Conservation (phyloP, 1,140 invertebrate species). For the Ostrea denselamellosa region DNA sequence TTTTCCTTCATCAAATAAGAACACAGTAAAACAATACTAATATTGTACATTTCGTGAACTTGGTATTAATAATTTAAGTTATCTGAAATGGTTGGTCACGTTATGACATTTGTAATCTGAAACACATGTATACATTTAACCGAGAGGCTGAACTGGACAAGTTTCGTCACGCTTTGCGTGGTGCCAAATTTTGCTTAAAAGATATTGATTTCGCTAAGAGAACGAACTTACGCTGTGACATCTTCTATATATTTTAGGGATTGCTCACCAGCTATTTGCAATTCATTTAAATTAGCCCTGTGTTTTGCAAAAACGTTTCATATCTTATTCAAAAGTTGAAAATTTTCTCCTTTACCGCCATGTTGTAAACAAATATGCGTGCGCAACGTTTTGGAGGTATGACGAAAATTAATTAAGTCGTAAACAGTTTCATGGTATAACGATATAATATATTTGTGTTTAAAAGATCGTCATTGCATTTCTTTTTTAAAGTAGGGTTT, state of each 20-base stretch:
- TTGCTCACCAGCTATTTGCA: neutral
- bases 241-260: neutral
- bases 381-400: neutral
- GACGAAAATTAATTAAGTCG: neutral
- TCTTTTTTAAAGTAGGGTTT: no score
- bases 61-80: no score
- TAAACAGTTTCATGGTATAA: no score
- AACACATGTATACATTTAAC: no score
- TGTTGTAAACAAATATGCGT: constrained; percentile 26
- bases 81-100: no score
- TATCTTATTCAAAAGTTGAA: constrained; percentile 2
- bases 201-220: neutral
- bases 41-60: no score
- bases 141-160: neutral
- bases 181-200: neutral
- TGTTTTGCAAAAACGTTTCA: neutral
- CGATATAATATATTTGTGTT: no score
- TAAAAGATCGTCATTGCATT: no score
- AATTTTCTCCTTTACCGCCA: constrained; percentile 13
- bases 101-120: no score
- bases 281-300: neutral
- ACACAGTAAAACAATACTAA: neutral
- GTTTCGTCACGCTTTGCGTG: neutral
- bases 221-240: constrained; percentile 31
- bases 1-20: neutral